phyloP scores from a whole-genome alignment of 1,140 invertebrate genomes.

The Galleria mellonella region DNA sequence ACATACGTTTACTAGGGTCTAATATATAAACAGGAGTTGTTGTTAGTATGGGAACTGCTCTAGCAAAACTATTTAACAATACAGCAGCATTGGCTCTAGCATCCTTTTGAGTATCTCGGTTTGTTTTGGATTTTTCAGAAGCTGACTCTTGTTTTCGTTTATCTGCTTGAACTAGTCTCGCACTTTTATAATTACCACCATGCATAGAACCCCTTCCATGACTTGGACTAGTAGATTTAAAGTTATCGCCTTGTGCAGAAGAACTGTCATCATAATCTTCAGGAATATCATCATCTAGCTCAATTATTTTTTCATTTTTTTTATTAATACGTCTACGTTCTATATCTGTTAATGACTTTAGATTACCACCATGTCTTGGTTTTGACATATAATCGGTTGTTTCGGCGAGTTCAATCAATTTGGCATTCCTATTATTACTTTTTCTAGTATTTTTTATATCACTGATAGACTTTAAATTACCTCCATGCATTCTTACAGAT shows the following conservation, averaged over 20 bases:
- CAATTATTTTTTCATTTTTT: conserved; percentile 45
- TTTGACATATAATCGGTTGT: conserved; percentile 2
- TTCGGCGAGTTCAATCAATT: conserved; percentile 31
- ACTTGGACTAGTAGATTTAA: conserved; percentile 7
- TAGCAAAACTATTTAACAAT: conserved; percentile 44
- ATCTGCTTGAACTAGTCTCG: conserved; percentile 30
- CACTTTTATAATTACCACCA: conserved; percentile 57
- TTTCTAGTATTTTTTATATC: conserved; percentile 19
- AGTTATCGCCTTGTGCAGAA: too few relatives aligned
- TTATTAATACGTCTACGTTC: conserved; percentile 12
- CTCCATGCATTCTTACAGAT: conserved; percentile 21
- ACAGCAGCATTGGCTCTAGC: conserved; percentile 30
- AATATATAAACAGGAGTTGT: conserved; percentile 50
- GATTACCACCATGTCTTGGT: conserved; percentile 36
- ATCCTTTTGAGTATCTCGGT: conserved; percentile 13
- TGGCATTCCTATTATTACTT: conserved; percentile 22
- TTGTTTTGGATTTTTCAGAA: conserved; percentile 12
- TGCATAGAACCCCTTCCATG: conserved; percentile 44
- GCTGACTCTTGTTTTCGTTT: conserved; percentile 15
- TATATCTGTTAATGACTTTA: conserved; percentile 22
- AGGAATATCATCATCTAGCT: conserved; percentile 30
- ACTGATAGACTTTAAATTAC: conserved; percentile 23
- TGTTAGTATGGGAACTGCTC: conserved; percentile 42
- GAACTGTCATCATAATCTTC: conserved; percentile 20
- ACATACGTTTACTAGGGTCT: conserved; percentile 65